These are phyloP conservation scores for Melanerpes aurifrons DNA, from an alignment of 2,113 vertebrate species.

Conservation along the genomic window DNA sequence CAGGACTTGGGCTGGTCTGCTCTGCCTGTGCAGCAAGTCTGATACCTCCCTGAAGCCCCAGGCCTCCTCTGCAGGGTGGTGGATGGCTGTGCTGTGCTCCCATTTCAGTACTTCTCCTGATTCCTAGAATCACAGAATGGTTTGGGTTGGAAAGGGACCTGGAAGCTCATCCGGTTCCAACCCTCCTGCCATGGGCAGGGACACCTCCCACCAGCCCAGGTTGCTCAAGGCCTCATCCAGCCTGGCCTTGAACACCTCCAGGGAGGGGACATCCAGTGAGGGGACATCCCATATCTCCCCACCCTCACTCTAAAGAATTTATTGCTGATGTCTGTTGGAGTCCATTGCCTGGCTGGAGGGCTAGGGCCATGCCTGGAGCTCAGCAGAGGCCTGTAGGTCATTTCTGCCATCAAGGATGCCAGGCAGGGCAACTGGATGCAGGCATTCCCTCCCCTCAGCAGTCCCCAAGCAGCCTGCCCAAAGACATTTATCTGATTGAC, in stretches of 20 bases:
- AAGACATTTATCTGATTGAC: slow-evolving; percentile 15
- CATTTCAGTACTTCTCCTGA: neutral
- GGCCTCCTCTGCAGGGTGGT: neutral
- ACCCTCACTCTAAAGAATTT: no score
- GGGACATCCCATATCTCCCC: no score
- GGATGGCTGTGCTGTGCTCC: neutral
- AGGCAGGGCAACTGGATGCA: neutral
- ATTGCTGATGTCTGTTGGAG: no score
- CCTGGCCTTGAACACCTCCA: no score
- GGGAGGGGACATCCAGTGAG: no score
- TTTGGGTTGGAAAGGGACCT: no score
- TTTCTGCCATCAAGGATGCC: neutral
- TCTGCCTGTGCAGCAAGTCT: neutral
- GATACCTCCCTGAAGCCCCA: neutral
- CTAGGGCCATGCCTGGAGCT: neutral
- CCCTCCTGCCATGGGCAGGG: no score
- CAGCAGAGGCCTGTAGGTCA: accelerated
- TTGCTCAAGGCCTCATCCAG: no score
- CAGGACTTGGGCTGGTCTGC: neutral
- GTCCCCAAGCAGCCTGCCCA: neutral
- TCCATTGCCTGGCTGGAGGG: neutral
- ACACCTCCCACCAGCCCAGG: no score
- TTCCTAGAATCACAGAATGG: neutral
- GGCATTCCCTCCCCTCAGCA: neutral
- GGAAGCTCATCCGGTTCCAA: no score